phyloP scores from a whole-genome alignment of 2,113 vertebrate species.

The Hymenochirus boettgeri region DNA sequence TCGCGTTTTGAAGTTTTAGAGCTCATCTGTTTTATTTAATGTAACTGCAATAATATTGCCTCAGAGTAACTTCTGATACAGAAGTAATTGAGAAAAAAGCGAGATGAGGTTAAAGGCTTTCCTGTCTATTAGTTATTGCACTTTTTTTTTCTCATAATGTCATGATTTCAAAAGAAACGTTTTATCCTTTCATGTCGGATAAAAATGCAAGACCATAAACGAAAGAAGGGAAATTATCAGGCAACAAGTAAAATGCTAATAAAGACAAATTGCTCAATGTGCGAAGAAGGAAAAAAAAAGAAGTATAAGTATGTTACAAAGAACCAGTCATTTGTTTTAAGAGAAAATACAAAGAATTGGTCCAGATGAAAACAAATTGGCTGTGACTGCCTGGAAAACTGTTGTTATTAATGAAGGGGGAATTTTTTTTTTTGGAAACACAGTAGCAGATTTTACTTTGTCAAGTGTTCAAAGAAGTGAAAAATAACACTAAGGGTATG shows the following conservation, averaged over 20 bases:
- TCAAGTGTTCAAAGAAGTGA: too few relatives aligned
- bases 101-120: constrained; percentile 62
- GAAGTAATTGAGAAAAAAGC: constrained; percentile 60
- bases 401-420: too few relatives aligned
- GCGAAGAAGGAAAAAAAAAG: too few relatives aligned
- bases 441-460: too few relatives aligned
- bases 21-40: constrained; percentile 58
- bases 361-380: too few relatives aligned
- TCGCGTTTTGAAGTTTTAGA: constrained; percentile 52
- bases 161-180: constrained; percentile 66
- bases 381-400: too few relatives aligned
- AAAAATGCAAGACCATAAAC: constrained; percentile 64
- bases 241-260: constrained; percentile 59
- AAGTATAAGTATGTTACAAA: too few relatives aligned
- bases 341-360: too few relatives aligned
- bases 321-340: too few relatives aligned
- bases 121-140: constrained; percentile 67
- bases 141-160: constrained; percentile 59
- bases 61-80: constrained; percentile 52
- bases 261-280: constrained; percentile 59
- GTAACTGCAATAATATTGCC: constrained; percentile 57
- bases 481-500: too few relatives aligned
- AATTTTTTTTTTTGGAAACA: too few relatives aligned
- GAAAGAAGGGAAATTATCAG: constrained; percentile 60
- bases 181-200: constrained; percentile 72